Base-by-base conservation (phyloP, 2,797 vertebrate species). In the Vipera latastei region DNA sequence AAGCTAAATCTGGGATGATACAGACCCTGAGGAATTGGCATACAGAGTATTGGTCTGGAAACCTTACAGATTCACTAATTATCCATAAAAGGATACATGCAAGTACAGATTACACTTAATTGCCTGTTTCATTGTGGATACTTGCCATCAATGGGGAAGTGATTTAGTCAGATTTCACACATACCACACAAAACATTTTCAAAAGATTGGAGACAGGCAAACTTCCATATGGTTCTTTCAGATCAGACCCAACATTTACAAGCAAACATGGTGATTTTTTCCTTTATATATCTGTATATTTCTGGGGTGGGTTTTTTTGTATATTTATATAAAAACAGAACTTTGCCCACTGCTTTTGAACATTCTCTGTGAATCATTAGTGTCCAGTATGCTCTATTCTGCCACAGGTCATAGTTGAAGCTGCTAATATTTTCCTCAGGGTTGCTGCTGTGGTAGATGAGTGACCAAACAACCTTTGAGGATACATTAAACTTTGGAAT, bases 31-130 rank as follows among this genome's bases (percentile, higher is more conserved):
- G 91, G 13, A 91, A 90, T 92, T 94, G 93, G 83, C 88, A 86
- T 44, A 89, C 6, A 8, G 90, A 91, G 25, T 61, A 20, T 53
- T 90, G 95, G 60, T 73, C 89, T 93, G 57, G 69, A 95, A 93
- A 2, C 38, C 61, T 65, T 55, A 6, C 32, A 85, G 89, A 88
- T 93, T 69, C n/a, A 8, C 86, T 90, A 93, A 26, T 94, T 93
- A 85, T 91, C 91, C 92, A 22, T 48, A 78, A 91, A 91, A 57
- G 85, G 92, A 90, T 85, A 90, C 56, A 89, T 88, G 90, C 14
- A 55, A 61, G 6, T 93, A 90, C 90, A 96, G 94, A 69, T 18
- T 73, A 57, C 91, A 69, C 56, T 59, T 92, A 63, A 91, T 59
- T 6, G 53, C 55, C 38, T 92, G 0, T 20, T 93, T 93, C 55